Evolutionary conservation across 2,113 vertebrate genomes (phyloP), one percentile per base, ranked within the genome.

Genomic region (Hydrochoerus hydrochaeris): DNA sequence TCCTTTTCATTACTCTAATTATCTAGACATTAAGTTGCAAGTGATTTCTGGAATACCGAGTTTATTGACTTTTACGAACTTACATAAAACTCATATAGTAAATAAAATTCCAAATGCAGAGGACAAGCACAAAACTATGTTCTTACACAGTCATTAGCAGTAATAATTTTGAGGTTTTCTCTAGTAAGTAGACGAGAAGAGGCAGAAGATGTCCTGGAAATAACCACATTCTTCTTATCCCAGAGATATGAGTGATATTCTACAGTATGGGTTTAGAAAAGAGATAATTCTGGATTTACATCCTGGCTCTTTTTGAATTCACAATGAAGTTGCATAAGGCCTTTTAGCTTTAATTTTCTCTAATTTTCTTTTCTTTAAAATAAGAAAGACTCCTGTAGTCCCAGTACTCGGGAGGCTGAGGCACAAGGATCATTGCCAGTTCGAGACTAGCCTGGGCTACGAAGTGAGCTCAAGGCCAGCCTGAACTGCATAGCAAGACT

Each of bases 21-120:
- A 96, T 85, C 80, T 95, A 95, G 71, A 84, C 97, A 78, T 90
- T 96, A 97, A 96, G 91, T 86, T 97, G 44, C 54, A 94, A 95
- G 84, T 44, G 28, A 96, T 95, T 98, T 97, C 73, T 87, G 49
- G n/a, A 96, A 94, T 95, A 89, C 41, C 92, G 92, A 96, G 57
- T 91, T 95, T 97, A 97, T 69, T 92, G 88, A 97, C 88, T 95
- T 97, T 98, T 97, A 95, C 93, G 71, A 95, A 95, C 87, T 95
- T 88, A 90, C 54, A 80, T 84, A 86, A 96, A 96, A 89, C 6
- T 86, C 54, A 87, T n/a, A 46, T 10, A 84, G 78, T 98, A 98
- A 97, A 96, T 97, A 97, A 96, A 97, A 92, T 78, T 92, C 83
- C 69, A 95, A 97, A 92, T 75, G 54, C 52, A 92, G 63, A 95